Evolutionary conservation across 2,888 invertebrate species (phyloP).

Genomic region (Globia sparganii): DNA sequence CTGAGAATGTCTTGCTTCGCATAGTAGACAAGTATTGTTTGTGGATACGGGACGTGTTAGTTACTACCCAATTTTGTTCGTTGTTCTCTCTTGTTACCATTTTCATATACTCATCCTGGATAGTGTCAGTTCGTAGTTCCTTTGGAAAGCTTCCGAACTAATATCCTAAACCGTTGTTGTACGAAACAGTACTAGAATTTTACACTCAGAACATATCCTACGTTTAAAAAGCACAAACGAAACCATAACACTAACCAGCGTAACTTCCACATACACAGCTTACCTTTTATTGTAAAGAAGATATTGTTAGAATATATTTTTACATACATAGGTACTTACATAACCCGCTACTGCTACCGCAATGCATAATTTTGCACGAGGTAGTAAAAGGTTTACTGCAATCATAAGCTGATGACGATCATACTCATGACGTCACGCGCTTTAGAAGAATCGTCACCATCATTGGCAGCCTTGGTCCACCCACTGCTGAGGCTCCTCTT

Average conservation of each 20-base stretch:
- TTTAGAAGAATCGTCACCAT: neutral
- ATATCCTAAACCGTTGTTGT: neutral
- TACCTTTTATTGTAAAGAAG: no score
- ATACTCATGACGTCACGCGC: neutral
- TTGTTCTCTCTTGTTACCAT: neutral
- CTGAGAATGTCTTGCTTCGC: neutral
- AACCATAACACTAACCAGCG: neutral
- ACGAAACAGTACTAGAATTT: constrained; percentile 11
- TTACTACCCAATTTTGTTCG: neutral
- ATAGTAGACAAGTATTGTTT: neutral
- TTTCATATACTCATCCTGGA: neutral
- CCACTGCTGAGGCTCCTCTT: neutral
- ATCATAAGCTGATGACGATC: neutral
- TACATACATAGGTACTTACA: no score
- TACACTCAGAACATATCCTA: neutral
- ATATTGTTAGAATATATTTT: no score
- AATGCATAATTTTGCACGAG: neutral
- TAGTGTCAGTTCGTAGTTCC: neutral
- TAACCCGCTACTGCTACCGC: no score
- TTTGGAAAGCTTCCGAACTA: neutral
- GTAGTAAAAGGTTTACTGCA: neutral
- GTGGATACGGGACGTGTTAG: neutral
- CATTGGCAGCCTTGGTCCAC: no score
- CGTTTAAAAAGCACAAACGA: neutral
- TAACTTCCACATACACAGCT: no score